Base-by-base conservation (phyloP, 2,113 vertebrate species). In the Carassius gibelio region DNA sequence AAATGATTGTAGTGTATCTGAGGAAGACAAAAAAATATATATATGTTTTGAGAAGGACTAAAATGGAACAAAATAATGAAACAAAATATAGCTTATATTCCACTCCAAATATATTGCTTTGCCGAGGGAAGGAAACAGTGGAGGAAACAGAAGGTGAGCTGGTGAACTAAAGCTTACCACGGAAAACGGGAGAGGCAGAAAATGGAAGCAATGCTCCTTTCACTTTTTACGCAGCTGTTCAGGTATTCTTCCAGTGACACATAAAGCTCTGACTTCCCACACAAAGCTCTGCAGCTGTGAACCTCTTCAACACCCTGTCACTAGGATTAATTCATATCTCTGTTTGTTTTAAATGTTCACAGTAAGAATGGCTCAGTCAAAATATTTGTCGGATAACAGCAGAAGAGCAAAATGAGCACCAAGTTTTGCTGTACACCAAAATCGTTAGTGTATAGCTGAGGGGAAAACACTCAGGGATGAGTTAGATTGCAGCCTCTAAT, bases 141-240 rank as follows among this genome's bases (percentile, higher is more conserved):
- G 38, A 79, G 48, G 26, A 26, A 85, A 75, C 84, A 86, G 66
- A 82, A 78, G 66, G 55, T 48, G 57, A 87, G 62, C 75, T 75
- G 78, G 57, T 50, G 66, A 72, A 14, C 8, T 66, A 19, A 34
- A 19, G 30, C 26, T 59, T 30, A 50, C 50, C 21, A 68, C 9
- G 45, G 62, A 86, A 75, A 88, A 83, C 17, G 64, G 81, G 69
- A 76, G 5, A 38, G 38, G 26, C 26, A 83, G 82, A 61, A 64
- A 87, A 61, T 82, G 4, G 19, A 76, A 91, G 81, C 76, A 83
- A 77, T 72, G 82, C 59, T 74, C 72, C 48, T 50, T n/a, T 69
- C 80, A 52, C 64, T 71, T 26, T 48, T 64, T 71, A n/a, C 87
- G 90, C 90, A 86, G 90, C 87, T 90, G 91, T 89, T 91, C 87